phyloP scores from a whole-genome alignment of 2,797 vertebrate genomes.

The Gephyroberyx darwinii region DNA sequence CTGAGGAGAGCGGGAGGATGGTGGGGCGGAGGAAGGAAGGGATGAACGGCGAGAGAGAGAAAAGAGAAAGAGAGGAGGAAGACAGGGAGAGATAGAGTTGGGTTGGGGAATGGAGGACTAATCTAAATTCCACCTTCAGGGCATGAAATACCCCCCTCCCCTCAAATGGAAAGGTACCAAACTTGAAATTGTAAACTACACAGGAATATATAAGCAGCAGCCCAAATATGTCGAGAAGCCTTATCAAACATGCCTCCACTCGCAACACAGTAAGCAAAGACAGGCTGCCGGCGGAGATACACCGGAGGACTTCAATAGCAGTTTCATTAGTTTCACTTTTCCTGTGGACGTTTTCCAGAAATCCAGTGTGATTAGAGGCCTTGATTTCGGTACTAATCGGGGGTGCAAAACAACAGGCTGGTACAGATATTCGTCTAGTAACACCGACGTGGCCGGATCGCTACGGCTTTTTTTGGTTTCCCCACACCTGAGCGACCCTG shows the following conservation, averaged over 20 bases:
- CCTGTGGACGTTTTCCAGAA: background rate
- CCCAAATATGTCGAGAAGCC: constrained; percentile 39
- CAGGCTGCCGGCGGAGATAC: background rate
- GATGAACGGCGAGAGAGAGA: constrained; percentile 12
- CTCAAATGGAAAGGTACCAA: background rate
- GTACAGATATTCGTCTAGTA: background rate
- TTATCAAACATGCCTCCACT: constrained; percentile 35
- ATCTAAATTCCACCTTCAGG: constrained; percentile 57
- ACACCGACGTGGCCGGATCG: background rate
- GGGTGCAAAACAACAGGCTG: background rate
- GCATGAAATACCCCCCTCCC: background rate
- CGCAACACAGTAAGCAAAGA: constrained; percentile 22
- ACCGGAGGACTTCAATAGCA: background rate
- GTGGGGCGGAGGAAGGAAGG: too few species aligned
- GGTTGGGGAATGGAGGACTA: constrained; percentile 35
- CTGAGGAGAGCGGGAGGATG: constrained; percentile 9
- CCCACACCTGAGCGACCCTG: background rate
- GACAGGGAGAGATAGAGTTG: constrained; percentile 20
- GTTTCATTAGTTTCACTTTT: constrained; percentile 14
- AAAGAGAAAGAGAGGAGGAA: constrained; percentile 24
- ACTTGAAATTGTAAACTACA: background rate
- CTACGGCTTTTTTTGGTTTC: constrained; percentile 18
- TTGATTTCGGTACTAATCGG: constrained; percentile 4
- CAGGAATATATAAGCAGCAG: constrained; percentile 27
- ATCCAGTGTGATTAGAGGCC: constrained; percentile 12